These are phyloP conservation scores for Phenganax stokvisi DNA, from an alignment of 92 coral and sea anemone genomes.

Conservation along the genomic window DNA sequence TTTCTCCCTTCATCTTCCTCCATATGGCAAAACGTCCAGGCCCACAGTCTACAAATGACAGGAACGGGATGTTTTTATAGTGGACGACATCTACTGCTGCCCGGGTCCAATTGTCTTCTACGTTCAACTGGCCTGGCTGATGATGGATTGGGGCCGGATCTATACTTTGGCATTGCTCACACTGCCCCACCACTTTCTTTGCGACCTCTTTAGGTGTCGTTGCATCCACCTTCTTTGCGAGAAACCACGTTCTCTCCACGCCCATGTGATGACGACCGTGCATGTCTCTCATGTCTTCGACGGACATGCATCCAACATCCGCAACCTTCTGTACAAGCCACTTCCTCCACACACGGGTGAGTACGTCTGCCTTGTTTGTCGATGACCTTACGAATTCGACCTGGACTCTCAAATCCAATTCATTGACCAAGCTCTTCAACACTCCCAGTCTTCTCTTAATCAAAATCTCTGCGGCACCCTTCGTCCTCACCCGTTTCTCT, in stretches of 20 bases:
- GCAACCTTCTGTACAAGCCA: slow-evolving; percentile 28
- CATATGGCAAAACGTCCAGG: slow-evolving; percentile 29
- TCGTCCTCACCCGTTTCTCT: slow-evolving; percentile 10
- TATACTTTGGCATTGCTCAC: slow-evolving; percentile 5
- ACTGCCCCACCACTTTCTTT: slow-evolving; percentile 5
- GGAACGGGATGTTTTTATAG: slow-evolving; percentile 1
- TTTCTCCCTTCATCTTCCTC: not conserved
- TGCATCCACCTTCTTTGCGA: slow-evolving; percentile 2
- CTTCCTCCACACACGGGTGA: slow-evolving; percentile 27
- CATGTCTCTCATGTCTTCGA: slow-evolving; percentile 5
- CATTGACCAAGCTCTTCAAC: not conserved
- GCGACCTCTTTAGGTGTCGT: slow-evolving; percentile 13
- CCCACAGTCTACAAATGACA: slow-evolving; percentile 27
- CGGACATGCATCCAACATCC: slow-evolving; percentile 1
- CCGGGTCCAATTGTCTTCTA: not conserved
- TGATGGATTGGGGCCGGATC: slow-evolving; percentile 12
- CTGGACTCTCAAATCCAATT: not conserved
- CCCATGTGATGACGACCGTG: slow-evolving; percentile 14
- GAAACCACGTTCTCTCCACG: slow-evolving; percentile 12
- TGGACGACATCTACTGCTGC: slow-evolving; percentile 16
- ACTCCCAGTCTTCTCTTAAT: slow-evolving; percentile 14
- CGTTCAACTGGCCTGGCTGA: slow-evolving; percentile 12
- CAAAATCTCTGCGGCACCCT: slow-evolving; percentile 24
- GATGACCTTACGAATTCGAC: slow-evolving; percentile 14
- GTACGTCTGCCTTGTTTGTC: slow-evolving; percentile 24